Evolutionary conservation across 2,113 vertebrate genomes (phyloP), one percentile per base, ranked within the genome.

Genomic region (Indicator indicator): DNA sequence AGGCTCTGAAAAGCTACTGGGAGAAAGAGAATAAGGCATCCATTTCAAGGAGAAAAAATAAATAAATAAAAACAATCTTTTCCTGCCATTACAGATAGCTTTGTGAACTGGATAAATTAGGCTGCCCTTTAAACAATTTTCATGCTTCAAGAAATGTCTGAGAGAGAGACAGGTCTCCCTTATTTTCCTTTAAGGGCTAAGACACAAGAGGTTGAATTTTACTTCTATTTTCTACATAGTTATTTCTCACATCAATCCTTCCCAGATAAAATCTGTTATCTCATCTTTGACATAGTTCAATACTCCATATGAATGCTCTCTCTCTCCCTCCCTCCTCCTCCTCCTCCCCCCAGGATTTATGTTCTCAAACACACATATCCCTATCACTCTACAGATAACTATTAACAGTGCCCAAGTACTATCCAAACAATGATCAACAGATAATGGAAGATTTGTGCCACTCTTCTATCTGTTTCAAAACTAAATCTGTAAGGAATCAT

Each of bases 41-140:
- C 80, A 96, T 97, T 95, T 95, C 88, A 96, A 97, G 94, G 48
- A 12, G 11, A 12, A 23, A 50, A 50, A 50, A 50, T 23, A 50
- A 50, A 50, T 11, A 21, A 48, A 20, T 19, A 97, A 98, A 93
- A 98, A 86, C 96, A 95, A 79, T 90, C 58, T 95, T 97, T 97
- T 95, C 89, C 89, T 97, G 81, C 73, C 80, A 83, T 97, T 94
- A 96, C 78, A 95, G 90, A 95, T 90, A 97, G 97, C 94, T 97
- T 92, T 98, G 96, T 96, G 89, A 83, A 88, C 95, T 86, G 86
- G 83, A 83, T 96, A 96, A 95, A 96, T 95, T 94, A 94, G 87
- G 89, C 89, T 95, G 92, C 93, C 93, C 80, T 94, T 91, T 97
- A 96, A 95, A 95, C 64, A 95, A 93, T 95, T 92, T 85, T 92